Conservation (phyloP, 2,888 invertebrate genomes). For the Scaeva pyrastri region DNA sequence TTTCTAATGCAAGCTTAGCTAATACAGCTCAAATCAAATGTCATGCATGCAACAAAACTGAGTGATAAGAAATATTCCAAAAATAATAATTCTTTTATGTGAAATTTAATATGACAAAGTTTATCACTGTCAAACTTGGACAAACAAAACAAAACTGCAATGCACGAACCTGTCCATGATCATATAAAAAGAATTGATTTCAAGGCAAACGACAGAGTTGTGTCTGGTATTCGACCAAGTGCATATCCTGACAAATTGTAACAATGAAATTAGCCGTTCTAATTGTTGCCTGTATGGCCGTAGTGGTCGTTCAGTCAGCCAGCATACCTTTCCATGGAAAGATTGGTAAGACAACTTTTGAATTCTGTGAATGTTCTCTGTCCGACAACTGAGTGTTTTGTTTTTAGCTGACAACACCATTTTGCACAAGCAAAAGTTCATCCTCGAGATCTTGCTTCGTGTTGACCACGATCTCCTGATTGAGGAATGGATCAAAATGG, state of each 20-base stretch:
- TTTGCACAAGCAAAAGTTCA: constrained; percentile 79
- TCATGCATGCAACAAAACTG: neutral
- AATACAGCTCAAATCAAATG: neutral
- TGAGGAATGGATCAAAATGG: constrained; percentile 46
- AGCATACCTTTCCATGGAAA: constrained; percentile 64
- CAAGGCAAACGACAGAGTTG: neutral
- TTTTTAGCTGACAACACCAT: constrained; percentile 77
- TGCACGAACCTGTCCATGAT: too few relatives aligned
- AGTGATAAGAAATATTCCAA: neutral
- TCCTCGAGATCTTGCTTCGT: constrained; percentile 79
- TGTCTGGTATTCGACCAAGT: constrained; percentile 15
- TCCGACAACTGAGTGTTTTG: neutral
- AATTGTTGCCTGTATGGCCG: constrained; percentile 80
- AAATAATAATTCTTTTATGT: neutral
- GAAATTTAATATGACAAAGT: constrained; percentile 1
- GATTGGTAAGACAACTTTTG: constrained; percentile 34
- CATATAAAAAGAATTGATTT: neutral
- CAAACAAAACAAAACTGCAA: neutral
- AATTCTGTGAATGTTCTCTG: neutral
- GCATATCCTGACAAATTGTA: constrained; percentile 70
- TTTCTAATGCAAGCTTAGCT: neutral
- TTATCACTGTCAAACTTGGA: neutral
- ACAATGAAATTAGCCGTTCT: constrained; percentile 76
- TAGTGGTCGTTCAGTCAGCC: constrained; percentile 79
- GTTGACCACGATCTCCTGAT: constrained; percentile 76